These are phyloP conservation scores for Digitonthophagus gazella DNA, from an alignment of 2,888 invertebrate species.

Conservation along the genomic window DNA sequence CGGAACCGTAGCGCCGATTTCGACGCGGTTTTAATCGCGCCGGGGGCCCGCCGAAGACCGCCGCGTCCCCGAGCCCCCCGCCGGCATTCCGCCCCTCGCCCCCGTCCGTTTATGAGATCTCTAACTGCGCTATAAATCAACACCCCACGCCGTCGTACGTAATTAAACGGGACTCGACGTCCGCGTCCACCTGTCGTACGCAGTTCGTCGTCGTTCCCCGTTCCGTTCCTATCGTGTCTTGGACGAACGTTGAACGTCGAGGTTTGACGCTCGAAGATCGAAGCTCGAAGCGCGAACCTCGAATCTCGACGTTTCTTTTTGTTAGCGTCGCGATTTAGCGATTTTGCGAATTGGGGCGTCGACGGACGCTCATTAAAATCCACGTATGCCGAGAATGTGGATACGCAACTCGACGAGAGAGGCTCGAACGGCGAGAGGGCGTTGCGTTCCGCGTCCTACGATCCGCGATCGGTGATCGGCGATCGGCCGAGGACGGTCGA, in stretches of 20 bases:
- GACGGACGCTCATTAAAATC: conserved; percentile 48
- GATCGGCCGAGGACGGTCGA: conserved; percentile 44
- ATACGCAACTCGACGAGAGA: conserved; percentile 44
- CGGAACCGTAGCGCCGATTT: conserved; percentile 40
- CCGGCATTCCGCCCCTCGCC: conserved; percentile 49
- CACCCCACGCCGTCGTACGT: conserved; percentile 51
- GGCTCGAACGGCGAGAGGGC: conserved; percentile 40
- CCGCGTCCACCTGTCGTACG: conserved; percentile 17
- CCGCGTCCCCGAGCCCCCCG: conserved; percentile 20
- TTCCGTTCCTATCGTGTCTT: background rate
- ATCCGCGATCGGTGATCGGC: conserved; percentile 43
- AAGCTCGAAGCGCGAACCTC: too few species aligned
- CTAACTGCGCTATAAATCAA: conserved; percentile 57
- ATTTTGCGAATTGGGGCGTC: conserved; percentile 40
- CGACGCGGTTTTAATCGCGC: background rate
- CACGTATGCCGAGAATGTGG: conserved; percentile 52
- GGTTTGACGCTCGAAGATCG: too few species aligned
- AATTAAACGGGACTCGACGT: conserved; percentile 47
- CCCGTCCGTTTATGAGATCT: conserved; percentile 57
- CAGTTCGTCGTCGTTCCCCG: background rate
- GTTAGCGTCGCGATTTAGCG: too few species aligned
- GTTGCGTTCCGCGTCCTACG: conserved; percentile 45
- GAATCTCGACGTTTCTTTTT: too few species aligned
- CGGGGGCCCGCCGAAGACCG: background rate
- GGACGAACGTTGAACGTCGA: too few species aligned